Evolutionary conservation across 2,113 vertebrate species (phyloP).

Genomic region (Smithornis capensis): DNA sequence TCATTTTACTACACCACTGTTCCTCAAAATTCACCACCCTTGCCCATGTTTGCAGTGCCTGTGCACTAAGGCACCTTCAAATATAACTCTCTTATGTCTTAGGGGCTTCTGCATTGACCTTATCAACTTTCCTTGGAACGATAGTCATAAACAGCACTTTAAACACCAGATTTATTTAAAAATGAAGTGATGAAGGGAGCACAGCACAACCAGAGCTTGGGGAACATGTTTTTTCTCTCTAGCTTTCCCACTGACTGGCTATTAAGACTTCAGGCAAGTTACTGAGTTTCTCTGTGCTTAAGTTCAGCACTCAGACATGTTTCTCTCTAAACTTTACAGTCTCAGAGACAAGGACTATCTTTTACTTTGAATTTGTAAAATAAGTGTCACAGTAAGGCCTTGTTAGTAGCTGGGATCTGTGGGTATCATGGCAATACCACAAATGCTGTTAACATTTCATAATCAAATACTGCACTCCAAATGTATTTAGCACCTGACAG

Average conservation of each 20-base stretch:
- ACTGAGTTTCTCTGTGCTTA: not conserved
- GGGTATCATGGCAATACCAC: not conserved
- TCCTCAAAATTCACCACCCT: not conserved
- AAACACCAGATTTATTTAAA: conserved; percentile 37
- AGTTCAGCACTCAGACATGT: not conserved
- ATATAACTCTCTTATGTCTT: not conserved
- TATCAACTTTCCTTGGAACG: not conserved
- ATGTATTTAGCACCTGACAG: not conserved
- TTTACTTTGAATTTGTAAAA: not conserved
- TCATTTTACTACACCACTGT: not conserved
- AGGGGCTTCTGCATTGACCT: conserved; percentile 42
- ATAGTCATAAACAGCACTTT: conserved; percentile 30
- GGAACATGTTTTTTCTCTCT: not conserved
- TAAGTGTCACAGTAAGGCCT: not conserved
- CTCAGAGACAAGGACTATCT: not conserved
- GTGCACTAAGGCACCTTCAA: not conserved
- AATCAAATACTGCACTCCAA: not conserved
- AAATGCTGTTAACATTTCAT: not conserved
- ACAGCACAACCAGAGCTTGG: not conserved
- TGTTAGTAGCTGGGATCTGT: not conserved
- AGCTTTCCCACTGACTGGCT: not conserved
- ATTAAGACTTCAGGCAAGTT: not conserved
- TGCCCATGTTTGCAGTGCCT: not conserved
- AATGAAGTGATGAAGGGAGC: not conserved
- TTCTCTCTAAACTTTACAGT: not conserved